Conservation (phyloP, 2,113 vertebrate species). For the Mesembrinibis cayennensis region DNA sequence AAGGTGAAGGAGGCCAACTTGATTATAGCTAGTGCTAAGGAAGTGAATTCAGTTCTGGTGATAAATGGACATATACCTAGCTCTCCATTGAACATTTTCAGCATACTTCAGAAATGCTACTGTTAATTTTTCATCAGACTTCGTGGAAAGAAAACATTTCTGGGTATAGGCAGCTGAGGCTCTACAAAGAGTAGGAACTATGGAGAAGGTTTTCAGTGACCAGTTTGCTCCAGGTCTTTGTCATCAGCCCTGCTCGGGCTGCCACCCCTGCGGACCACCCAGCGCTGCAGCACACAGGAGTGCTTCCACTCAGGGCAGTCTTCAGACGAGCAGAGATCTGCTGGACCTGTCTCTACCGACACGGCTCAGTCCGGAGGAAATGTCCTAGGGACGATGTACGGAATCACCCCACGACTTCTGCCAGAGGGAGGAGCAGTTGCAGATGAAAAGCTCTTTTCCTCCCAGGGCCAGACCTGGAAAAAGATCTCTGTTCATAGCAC, state of each 20-base stretch:
- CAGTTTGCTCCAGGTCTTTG: neutral
- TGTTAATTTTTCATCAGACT: neutral
- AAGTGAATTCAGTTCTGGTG: neutral
- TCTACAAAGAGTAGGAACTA: neutral
- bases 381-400: neutral
- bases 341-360: neutral
- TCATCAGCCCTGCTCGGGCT: neutral
- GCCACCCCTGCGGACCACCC: neutral
- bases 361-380: neutral
- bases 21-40: neutral
- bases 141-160: neutral
- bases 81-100: neutral
- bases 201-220: neutral
- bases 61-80: neutral
- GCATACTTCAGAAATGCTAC: neutral
- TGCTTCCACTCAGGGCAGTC: neutral
- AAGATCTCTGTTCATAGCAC: neutral
- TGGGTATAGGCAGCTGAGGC: neutral
- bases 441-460: constrained; percentile 10
- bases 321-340: neutral
- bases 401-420: neutral
- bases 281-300: neutral
- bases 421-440: constrained; percentile 53
- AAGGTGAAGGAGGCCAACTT: neutral
- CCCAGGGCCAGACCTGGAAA: neutral